Evolutionary conservation across 2,797 vertebrate genomes (phyloP).

Genomic region (Sciaenops ocellatus): DNA sequence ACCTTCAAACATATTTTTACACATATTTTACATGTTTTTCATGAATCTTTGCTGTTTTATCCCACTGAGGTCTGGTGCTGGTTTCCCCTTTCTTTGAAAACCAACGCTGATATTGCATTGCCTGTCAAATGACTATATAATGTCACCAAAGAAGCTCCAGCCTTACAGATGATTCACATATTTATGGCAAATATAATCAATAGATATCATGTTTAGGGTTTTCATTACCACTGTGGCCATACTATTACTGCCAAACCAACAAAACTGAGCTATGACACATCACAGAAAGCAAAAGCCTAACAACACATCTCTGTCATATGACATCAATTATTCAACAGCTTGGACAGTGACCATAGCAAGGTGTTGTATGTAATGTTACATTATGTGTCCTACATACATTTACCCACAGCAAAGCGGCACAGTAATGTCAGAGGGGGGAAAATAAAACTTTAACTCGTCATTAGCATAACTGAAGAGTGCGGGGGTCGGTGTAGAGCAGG

Average conservation of each 20-base stretch:
- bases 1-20: neutral
- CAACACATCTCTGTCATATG: neutral
- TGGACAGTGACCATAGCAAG: neutral
- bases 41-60: neutral
- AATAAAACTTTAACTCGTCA: neutral
- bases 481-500: neutral
- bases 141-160: neutral
- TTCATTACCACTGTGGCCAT: neutral
- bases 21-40: slow-evolving; percentile 2
- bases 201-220: no score
- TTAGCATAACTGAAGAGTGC: neutral
- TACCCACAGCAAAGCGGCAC: neutral
- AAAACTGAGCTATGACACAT: neutral
- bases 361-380: no score
- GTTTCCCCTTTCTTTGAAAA: neutral
- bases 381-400: neutral
- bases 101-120: neutral
- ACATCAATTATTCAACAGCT: neutral
- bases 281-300: neutral
- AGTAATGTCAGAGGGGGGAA: no score
- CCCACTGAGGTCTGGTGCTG: neutral
- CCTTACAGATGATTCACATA: neutral
- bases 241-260: neutral
- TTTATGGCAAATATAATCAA: neutral
- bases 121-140: neutral